Percentiles rank a stretch among this genome's conserved stretches.
These are phyloP conservation scores for Cantharis flavilabris DNA, from an alignment of 2,888 invertebrate genomes.

Conservation along the genomic window DNA sequence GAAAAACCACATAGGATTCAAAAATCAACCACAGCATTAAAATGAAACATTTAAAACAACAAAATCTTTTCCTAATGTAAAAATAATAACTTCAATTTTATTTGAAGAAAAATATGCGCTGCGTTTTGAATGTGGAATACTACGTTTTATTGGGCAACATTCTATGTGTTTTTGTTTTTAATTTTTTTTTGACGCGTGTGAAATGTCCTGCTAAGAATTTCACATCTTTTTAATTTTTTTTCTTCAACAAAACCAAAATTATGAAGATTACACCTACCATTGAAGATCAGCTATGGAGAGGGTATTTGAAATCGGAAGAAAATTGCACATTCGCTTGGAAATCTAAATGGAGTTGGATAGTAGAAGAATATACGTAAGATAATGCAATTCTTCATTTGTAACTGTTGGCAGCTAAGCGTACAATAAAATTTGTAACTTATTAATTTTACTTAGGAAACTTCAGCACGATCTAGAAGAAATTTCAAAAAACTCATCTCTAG, in stretches of 20 bases:
- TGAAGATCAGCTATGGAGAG: conserved; percentile 15
- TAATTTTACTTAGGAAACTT: not conserved
- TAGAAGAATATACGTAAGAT: conserved; percentile 1
- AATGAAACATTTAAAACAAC: too few relatives aligned
- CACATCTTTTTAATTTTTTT: not conserved
- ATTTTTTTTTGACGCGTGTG: not conserved
- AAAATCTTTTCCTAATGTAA: too few relatives aligned
- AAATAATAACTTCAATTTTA: too few relatives aligned
- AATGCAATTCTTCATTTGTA: not conserved
- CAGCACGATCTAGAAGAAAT: not conserved
- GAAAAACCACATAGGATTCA: too few relatives aligned
- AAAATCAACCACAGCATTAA: too few relatives aligned
- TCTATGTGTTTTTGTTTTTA: not conserved
- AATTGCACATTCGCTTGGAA: not conserved
- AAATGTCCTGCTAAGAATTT: not conserved
- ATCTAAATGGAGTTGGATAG: not conserved
- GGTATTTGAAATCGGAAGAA: conserved; percentile 4
- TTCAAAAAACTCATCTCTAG: not conserved
- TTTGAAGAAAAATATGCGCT: too few relatives aligned
- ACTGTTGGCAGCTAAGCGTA: too few relatives aligned
- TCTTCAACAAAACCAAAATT: not conserved
- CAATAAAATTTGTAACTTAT: not conserved
- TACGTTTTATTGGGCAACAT: too few relatives aligned
- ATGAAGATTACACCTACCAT: not conserved
- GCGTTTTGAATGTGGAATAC: too few relatives aligned